phyloP scores from a whole-genome alignment of 1,140 invertebrate genomes.

The Drosophila quadrilineata region DNA sequence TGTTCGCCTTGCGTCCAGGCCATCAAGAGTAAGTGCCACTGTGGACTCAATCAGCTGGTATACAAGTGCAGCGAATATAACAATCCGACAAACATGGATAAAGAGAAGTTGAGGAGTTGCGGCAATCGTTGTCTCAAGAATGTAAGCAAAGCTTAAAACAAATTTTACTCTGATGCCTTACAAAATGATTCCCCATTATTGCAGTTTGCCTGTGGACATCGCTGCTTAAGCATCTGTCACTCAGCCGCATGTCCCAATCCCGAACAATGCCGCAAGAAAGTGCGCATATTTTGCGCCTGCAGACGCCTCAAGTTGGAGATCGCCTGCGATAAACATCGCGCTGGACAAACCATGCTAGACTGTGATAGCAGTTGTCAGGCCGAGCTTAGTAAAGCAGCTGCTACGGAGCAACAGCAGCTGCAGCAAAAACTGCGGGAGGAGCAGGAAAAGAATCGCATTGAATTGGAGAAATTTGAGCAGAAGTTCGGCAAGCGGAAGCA shows the following conservation, averaged over 20 bases:
- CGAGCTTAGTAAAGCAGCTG: conserved; percentile 82
- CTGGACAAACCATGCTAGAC: conserved; percentile 82
- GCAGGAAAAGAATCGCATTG: conserved; percentile 85
- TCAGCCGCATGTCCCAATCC: conserved; percentile 86
- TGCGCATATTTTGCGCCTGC: conserved; percentile 90
- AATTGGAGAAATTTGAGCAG: conserved; percentile 88
- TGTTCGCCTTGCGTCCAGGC: conserved; percentile 88
- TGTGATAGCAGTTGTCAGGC: conserved; percentile 86
- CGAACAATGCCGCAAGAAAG: conserved; percentile 89
- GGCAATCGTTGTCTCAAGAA: conserved; percentile 92
- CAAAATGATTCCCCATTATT: conserved; percentile 41
- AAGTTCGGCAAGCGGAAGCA: conserved; percentile 85
- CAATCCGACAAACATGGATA: conserved; percentile 71
- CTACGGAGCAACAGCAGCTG: conserved; percentile 83
- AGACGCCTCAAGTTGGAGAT: conserved; percentile 86
- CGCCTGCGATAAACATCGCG: conserved; percentile 85
- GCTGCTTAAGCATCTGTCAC: conserved; percentile 90
- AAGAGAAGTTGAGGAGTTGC: conserved; percentile 53
- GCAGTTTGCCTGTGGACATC: conserved; percentile 88
- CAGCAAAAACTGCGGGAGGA: conserved; percentile 84
- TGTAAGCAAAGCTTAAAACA: conserved; percentile 84
- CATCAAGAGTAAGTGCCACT: conserved; percentile 90
- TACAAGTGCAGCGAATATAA: conserved; percentile 87
- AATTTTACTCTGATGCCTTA: background rate
- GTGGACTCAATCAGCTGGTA: conserved; percentile 88